phyloP scores from a whole-genome alignment of 2,888 invertebrate genomes.

The Ennomos erosarius region DNA sequence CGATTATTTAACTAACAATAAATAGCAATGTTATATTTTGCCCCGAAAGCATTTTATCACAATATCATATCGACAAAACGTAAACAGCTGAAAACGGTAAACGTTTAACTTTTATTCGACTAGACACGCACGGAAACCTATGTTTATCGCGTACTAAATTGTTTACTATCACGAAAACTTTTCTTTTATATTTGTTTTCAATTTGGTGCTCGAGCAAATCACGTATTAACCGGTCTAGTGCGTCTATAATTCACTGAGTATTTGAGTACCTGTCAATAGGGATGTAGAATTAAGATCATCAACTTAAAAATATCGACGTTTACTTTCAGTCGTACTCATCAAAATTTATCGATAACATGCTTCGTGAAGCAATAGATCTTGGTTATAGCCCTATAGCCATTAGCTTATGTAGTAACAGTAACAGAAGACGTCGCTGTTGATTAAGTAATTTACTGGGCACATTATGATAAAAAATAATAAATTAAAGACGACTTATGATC shows the following conservation, averaged over 20 bases:
- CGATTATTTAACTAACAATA: too few relatives aligned
- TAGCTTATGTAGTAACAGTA: too few relatives aligned
- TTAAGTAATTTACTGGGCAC: too few relatives aligned
- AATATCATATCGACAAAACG: conserved; percentile 13
- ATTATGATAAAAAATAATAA: too few relatives aligned
- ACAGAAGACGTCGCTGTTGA: too few relatives aligned
- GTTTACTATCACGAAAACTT: conserved; percentile 22
- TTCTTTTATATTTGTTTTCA: conserved; percentile 13
- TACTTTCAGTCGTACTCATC: too few relatives aligned
- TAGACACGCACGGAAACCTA: conserved; percentile 20
- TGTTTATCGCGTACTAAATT: conserved; percentile 21
- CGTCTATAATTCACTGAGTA: conserved; percentile 35
- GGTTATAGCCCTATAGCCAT: too few relatives aligned
- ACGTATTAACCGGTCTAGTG: conserved; percentile 18
- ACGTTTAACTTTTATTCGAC: conserved; percentile 8
- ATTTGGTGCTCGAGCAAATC: conserved; percentile 8
- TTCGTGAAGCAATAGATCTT: too few relatives aligned
- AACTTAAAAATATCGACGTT: too few relatives aligned
- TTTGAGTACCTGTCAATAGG: neutral
- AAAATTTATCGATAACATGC: too few relatives aligned
- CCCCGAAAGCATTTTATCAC: conserved; percentile 1
- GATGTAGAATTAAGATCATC: neutral
- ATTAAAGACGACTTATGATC: too few relatives aligned
- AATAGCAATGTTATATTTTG: too few relatives aligned
- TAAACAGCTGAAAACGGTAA: conserved; percentile 15